Evolutionary conservation across 2,113 vertebrate genomes (phyloP), one percentile per base, ranked within the genome.

Genomic region (Oncorhynchus nerka): DNA sequence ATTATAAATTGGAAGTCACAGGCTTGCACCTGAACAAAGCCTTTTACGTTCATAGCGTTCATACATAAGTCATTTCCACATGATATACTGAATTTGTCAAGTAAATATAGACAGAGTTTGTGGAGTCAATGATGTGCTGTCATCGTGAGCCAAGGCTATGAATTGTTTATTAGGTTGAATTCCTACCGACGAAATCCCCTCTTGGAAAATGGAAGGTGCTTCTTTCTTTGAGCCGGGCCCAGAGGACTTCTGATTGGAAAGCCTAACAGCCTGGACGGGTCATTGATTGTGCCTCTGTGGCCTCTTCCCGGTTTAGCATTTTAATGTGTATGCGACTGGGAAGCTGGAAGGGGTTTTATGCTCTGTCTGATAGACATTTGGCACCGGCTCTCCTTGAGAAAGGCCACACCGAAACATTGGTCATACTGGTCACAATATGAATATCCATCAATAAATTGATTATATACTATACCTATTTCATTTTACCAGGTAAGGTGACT

Each of bases 151-250:
- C 55, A 69, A 76, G 48, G 68, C 48, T 62, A 70, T 70, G 68
- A 61, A 76, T 62, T 70, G 49, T 76, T 69, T 70, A 76, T 76
- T 48, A 48, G 30, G 20, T 62, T 76, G 48, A 57, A 70, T 65
- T 48, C n/a, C 49, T 57, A 22, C 74, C 30, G 62, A 75, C 39
- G 61, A 75, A 61, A 59, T 51, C 55, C 24, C 71, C 65, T 16
- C n/a, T 32, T 15, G 62, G 68, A 26, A 45, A 26, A 76, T 68
- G 65, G 64, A 75, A 48, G 69, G 69, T 67, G 65, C 26, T 26
- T 9, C 26, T 13, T 65, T 65, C 62, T 65, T 24, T 26, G 62
- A 65, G 62, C 15, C 62, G 9, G 45, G 6, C 39, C 70, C 70
- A 71, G n/a, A 13, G 5, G 20, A 3, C 22, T 16, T 45, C 59